Conservation (phyloP, 2,113 vertebrate genomes). For the Apteryx mantelli region DNA sequence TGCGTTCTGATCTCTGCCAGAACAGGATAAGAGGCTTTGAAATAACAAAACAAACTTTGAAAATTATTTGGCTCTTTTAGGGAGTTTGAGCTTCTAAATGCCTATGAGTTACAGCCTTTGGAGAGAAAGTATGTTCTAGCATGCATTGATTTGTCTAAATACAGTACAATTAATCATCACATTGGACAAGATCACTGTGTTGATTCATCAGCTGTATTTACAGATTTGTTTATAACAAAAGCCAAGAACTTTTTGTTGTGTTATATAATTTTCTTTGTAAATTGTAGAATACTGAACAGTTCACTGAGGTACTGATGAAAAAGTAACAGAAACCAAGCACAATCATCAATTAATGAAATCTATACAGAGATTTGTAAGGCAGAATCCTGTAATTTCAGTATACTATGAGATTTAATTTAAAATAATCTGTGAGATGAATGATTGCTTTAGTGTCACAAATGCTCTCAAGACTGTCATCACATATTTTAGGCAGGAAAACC, state of each 20-base stretch:
- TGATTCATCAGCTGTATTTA: constrained; percentile 12
- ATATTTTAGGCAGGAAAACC: constrained; percentile 51
- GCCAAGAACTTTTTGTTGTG: background rate
- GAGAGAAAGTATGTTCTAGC: constrained; percentile 17
- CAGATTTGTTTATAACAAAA: background rate
- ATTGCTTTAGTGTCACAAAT: constrained; percentile 34
- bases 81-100: constrained; percentile 43
- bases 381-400: background rate
- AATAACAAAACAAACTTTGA: constrained; percentile 58
- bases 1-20: constrained; percentile 30
- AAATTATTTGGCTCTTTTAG: constrained; percentile 38
- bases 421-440: constrained; percentile 36
- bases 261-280: background rate
- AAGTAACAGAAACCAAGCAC: background rate
- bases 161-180: constrained; percentile 28
- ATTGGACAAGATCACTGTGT: constrained; percentile 19
- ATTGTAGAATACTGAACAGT: background rate
- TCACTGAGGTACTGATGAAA: background rate
- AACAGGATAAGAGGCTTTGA: constrained; percentile 43
- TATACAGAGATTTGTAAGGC: background rate
- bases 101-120: constrained; percentile 17
- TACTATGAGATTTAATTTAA: constrained; percentile 15
- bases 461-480: background rate
- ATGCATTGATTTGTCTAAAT: constrained; percentile 36
- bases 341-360: background rate